Percentiles rank a stretch among this genome's conserved stretches.
Conservation (phyloP, 2,113 vertebrate genomes). For the Pituophis catenifer region DNA sequence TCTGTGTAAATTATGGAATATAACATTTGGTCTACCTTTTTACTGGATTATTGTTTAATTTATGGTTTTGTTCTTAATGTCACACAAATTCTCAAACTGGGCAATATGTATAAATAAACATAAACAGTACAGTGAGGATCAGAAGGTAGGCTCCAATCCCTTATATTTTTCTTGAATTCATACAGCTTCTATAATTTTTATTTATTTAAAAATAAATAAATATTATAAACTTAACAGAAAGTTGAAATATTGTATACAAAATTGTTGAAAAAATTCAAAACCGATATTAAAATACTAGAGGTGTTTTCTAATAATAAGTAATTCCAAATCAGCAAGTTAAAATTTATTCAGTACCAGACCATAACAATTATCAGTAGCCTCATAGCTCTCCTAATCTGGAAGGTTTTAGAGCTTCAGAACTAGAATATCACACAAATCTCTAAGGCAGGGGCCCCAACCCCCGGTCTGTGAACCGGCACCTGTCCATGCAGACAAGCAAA, state of each 20-base stretch:
- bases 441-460: background rate
- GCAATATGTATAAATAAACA: background rate
- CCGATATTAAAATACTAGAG: background rate
- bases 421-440: background rate
- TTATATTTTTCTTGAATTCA: background rate
- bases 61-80: background rate
- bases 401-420: background rate
- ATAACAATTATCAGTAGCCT: background rate
- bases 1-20: background rate
- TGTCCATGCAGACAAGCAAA: too few relatives aligned
- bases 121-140: background rate
- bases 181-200: background rate
- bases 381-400: background rate
- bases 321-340: background rate
- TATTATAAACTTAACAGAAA: background rate
- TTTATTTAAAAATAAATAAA: background rate
- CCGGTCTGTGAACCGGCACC: too few relatives aligned
- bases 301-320: background rate
- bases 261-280: background rate
- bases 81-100: background rate
- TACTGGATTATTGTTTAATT: background rate
- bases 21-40: background rate
- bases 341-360: background rate
- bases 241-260: background rate
- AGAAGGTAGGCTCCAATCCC: background rate